Evolutionary conservation across 2,888 invertebrate species (phyloP), one percentile per base, ranked within the genome.

Genomic region (Uropetala carovei): DNA sequence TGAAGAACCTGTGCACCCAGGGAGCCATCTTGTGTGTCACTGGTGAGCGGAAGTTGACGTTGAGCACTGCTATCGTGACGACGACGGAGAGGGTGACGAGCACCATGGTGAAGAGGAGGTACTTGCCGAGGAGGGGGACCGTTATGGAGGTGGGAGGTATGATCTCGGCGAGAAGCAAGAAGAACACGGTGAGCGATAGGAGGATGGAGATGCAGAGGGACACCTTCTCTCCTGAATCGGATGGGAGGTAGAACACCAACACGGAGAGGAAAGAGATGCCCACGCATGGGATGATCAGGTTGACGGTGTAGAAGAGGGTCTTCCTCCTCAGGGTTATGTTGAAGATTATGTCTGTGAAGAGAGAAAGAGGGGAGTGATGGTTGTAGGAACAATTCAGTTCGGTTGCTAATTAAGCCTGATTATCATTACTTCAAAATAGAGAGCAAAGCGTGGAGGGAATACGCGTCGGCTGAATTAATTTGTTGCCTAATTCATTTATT

Each of bases 261-360:
- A 99, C 98, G 94, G 99, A 99, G 93, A 99, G 97, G 95, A 99
- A 99, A 93, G 99, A 99, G 95, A 99, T 99, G 93, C 99, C 99
- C 93, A 99, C 98, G 95, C 99, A 99, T 92, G 99, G 99, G 94
- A 99, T 98, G 94, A 99, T 99, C 93, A 99, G 96, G 95, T 99
- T 99, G 94, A 99, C 98, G 92, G 99, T 99, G 96, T 99, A 99
- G 96, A 99, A 99, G 93, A 99, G 97, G 68, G 99, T 99, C 96
- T 99, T 99, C 94, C 99, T 96, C 94, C 99, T 96, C 93, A 99
- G 96, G 93, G 99, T 99, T 94, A 99, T 97, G 96, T 99, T 98
- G 96, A 99, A 99, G 94, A 99, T 99, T 94, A 99, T 99, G 96
- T 99, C 99, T 89, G 64, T 16, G 64, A 89, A 75, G 27, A 75